A percentile compares a stretch with the other conserved stretches of the same genome.
These are phyloP conservation scores for Eira barbara DNA, from an alignment of 2,113 vertebrate genomes.

Conservation along the genomic window DNA sequence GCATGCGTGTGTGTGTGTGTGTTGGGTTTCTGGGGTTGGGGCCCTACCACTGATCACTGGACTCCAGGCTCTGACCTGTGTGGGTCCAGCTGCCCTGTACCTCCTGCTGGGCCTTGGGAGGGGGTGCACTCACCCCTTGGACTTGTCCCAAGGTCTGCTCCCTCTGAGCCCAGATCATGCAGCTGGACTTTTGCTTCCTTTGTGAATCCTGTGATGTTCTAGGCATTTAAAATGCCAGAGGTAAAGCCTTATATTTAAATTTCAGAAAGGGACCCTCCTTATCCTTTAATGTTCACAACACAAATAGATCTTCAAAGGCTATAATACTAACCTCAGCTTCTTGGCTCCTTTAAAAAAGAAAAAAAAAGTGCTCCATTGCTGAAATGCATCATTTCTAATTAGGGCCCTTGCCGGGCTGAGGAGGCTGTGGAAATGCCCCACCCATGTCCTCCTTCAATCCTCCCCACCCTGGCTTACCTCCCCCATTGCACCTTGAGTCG, in stretches of 20 bases:
- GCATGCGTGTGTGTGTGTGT: background rate
- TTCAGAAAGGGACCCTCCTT: constrained; percentile 18
- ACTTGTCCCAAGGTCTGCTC: background rate
- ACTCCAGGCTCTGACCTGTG: fast-evolving
- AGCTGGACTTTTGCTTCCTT: background rate
- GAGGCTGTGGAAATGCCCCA: background rate
- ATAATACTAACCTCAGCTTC: background rate
- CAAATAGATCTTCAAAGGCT: constrained; percentile 45
- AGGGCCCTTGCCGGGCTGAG: background rate
- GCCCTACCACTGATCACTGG: fast-evolving
- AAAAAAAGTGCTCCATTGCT: background rate
- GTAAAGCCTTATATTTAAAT: constrained; percentile 20
- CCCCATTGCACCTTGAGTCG: fast-evolving
- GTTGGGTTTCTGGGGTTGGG: background rate
- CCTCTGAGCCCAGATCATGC: background rate
- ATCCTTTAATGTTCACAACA: constrained; percentile 39
- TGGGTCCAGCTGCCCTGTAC: too few species aligned
- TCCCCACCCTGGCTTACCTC: background rate
- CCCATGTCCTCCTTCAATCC: background rate
- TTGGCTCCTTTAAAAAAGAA: background rate
- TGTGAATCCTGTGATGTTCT: background rate
- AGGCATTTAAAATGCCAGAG: constrained; percentile 31
- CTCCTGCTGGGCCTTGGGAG: fast-evolving
- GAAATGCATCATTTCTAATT: background rate
- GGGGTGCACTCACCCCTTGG: fast-evolving